These are phyloP conservation scores for Lampris incognitus DNA, from an alignment of 2,113 vertebrate genomes.

Conservation along the genomic window DNA sequence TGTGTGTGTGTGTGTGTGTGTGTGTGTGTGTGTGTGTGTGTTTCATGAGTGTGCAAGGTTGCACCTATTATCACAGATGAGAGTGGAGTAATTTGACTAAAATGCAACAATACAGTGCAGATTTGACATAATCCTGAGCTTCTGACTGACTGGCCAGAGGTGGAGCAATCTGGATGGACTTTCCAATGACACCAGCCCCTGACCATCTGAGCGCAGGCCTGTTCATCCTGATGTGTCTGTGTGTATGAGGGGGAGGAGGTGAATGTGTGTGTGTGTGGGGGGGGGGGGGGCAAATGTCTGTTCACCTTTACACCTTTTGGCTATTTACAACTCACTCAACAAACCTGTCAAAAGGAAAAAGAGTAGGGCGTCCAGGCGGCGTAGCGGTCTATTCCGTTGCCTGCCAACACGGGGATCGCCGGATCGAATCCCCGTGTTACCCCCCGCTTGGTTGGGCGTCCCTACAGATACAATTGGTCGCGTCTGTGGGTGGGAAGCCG, in stretches of 20 bases:
- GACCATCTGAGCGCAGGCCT: constrained; percentile 49
- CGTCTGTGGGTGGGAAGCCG: no score
- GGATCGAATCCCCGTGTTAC: no score
- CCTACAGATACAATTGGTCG: no score
- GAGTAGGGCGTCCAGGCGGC: no score
- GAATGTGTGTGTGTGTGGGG: background rate
- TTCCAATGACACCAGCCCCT: constrained; percentile 36
- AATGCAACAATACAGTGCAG: constrained; percentile 73
- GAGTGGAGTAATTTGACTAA: constrained; percentile 74
- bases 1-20: constrained; percentile 27
- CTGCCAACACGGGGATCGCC: no score
- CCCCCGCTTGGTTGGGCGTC: no score
- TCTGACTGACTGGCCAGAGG: constrained; percentile 55
- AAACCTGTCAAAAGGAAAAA: no score
- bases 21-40: constrained; percentile 35
- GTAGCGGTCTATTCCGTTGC: no score
- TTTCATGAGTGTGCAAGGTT: background rate
- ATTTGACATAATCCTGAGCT: constrained; percentile 73
- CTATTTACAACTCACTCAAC: no score
- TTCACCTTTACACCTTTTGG: background rate
- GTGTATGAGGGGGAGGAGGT: background rate
- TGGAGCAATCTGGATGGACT: constrained; percentile 61
- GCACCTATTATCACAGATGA: constrained; percentile 70
- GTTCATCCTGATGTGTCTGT: constrained; percentile 15
- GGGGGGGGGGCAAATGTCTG: no score